A percentile compares a stretch with the other conserved stretches of the same genome.
Evolutionary conservation across 2,888 invertebrate species (phyloP).

Genomic region (Diarsia brunnea): DNA sequence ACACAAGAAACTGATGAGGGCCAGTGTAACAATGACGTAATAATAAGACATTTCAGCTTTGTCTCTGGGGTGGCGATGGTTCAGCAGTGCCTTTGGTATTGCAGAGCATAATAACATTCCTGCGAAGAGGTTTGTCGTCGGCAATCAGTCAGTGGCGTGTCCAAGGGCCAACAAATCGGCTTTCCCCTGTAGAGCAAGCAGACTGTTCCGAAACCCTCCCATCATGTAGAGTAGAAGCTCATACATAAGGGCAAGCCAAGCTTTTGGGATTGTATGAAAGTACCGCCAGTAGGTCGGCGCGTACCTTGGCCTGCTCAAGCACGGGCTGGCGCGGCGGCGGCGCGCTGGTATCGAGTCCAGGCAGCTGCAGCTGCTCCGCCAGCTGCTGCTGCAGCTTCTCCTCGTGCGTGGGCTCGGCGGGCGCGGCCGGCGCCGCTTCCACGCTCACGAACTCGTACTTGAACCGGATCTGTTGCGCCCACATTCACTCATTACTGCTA

Average conservation of each 20-base stretch:
- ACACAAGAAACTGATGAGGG: no score
- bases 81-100: neutral
- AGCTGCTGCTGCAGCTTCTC: conserved; percentile 96
- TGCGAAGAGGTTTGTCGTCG: neutral
- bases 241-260: no score
- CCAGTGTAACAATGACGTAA: neutral
- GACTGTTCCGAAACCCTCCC: no score
- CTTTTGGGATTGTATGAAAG: no score
- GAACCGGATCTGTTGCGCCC: conserved; percentile 89
- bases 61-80: neutral
- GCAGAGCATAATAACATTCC: no score
- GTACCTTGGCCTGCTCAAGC: conserved; percentile 64
- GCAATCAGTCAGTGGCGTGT: no score
- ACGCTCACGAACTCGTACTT: conserved; percentile 90
- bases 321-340: conserved; percentile 78
- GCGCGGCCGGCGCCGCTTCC: conserved; percentile 92
- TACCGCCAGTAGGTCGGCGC: neutral
- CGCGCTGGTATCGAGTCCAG: conserved; percentile 93
- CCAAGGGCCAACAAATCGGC: no score
- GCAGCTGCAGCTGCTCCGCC: conserved; percentile 95
- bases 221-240: no score
- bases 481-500: neutral
- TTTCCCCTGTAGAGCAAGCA: no score
- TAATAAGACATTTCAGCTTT: neutral
- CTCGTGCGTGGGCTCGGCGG: conserved; percentile 91